Evolutionary conservation across 1,140 invertebrate species (phyloP).

Genomic region (Solen grandis): DNA sequence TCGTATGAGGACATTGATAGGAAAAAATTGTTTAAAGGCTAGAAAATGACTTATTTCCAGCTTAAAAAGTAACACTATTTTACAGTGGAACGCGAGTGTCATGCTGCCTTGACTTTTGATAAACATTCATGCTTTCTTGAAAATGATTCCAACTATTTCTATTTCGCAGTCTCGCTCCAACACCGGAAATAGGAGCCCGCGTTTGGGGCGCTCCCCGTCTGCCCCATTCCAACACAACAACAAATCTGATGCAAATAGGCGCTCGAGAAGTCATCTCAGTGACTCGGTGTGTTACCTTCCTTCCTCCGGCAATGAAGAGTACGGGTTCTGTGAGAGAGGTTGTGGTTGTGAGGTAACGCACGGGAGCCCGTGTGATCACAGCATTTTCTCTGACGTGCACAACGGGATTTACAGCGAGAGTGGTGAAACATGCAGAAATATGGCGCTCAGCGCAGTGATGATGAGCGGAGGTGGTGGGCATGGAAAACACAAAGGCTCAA

Average conservation of each 20-base stretch:
- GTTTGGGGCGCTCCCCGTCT: slow-evolving; percentile 19
- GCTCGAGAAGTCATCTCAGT: slow-evolving; percentile 19
- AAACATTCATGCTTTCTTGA: too few species aligned
- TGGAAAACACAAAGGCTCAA: background rate
- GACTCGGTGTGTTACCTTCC: slow-evolving; percentile 17
- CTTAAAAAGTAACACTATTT: too few species aligned
- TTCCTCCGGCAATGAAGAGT: background rate
- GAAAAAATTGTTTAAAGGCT: too few species aligned
- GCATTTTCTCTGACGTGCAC: background rate
- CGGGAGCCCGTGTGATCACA: slow-evolving; percentile 1
- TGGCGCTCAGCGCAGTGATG: slow-evolving; percentile 60
- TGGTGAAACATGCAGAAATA: slow-evolving; percentile 25
- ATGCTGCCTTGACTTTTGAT: too few species aligned
- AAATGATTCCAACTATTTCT: slow-evolving; percentile 50
- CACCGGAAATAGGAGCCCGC: slow-evolving; percentile 21
- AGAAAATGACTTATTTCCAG: too few species aligned
- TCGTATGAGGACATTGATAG: too few species aligned
- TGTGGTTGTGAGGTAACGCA: background rate
- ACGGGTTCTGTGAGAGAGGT: background rate
- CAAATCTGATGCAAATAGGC: background rate
- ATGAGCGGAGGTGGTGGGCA: slow-evolving; percentile 49
- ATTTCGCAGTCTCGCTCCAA: slow-evolving; percentile 44
- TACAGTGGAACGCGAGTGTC: too few species aligned
- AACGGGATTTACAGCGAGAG: background rate
- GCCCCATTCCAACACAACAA: too few species aligned